phyloP scores from a whole-genome alignment of 2,888 invertebrate species.

The Sussaba pulchella region DNA sequence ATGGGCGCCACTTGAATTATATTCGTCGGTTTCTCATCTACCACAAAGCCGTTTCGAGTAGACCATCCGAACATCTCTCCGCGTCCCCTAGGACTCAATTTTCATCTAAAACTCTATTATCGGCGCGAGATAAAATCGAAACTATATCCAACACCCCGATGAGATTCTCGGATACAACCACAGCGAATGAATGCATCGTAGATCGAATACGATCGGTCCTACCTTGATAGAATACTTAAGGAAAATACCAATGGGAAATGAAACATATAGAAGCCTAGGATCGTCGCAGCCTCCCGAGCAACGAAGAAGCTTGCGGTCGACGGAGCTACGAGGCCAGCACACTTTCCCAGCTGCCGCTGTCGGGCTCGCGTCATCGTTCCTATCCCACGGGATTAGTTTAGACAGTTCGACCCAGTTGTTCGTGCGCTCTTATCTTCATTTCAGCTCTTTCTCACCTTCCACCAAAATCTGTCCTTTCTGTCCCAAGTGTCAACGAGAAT shows the following conservation, averaged over 20 bases:
- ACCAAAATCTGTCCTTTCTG: conserved; percentile 5
- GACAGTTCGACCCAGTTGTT: conserved; percentile 66
- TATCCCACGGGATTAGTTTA: conserved; percentile 62
- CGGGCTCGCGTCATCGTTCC: conserved; percentile 63
- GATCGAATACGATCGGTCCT: background rate
- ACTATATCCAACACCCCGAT: conserved; percentile 55
- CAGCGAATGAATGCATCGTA: background rate
- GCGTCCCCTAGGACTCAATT: conserved; percentile 33
- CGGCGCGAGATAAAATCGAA: conserved; percentile 22
- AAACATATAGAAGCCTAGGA: too few relatives aligned
- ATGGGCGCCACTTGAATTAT: conserved; percentile 51
- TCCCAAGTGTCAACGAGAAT: conserved; percentile 62
- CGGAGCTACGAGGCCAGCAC: conserved; percentile 55
- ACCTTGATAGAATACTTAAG: too few relatives aligned
- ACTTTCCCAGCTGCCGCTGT: conserved; percentile 51
- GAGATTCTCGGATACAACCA: conserved; percentile 49
- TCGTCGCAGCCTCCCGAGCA: too few relatives aligned
- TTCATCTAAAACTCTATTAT: conserved; percentile 65
- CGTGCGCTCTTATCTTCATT: conserved; percentile 51
- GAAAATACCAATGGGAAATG: too few relatives aligned
- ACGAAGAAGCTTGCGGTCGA: background rate
- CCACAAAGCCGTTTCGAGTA: too few relatives aligned
- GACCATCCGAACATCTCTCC: too few relatives aligned
- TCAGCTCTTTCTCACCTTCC: conserved; percentile 52
- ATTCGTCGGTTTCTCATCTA: too few relatives aligned